Evolutionary conservation across 2,888 invertebrate genomes (phyloP), one percentile per base, ranked within the genome.

Genomic region (Drosophila setosimentum): DNA sequence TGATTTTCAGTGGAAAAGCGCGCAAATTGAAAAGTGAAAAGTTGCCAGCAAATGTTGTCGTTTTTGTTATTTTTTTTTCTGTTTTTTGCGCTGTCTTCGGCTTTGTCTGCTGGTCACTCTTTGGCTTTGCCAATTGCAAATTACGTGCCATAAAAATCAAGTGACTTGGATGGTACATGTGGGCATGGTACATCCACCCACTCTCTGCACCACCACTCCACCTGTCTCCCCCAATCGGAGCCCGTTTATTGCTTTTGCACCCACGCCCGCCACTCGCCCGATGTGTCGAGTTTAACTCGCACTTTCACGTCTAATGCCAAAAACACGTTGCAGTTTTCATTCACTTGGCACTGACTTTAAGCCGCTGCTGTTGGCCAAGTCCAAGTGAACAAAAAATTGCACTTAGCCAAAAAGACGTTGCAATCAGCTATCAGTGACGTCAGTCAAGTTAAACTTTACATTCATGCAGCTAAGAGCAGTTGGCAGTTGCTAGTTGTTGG

Each of bases 1-100:
- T 6, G 16, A 10, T 53, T n/a, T 54, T 30, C 50, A 60, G 7
- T 72, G 78, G 89, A 90, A 86, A 86, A 90, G 45, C 45, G 88
- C 70, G 79, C 82, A 89, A 89, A 90, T 89, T 92, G 91, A 91
- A 91, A 91, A 91, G 92, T 92, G 92, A 92, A 91, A 91, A 91
- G 92, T 83, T 91, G 79, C 73, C 78, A 76, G 81, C 73, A 83
- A 81, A 82, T 68, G 67, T 66, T 60, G 75, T 61, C 59, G 61
- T 21, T 59, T 53, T 68, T 50, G 16, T 27, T 1, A 33, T 29
- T n/a, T 32, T 13, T 32, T 33, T 21, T 49, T 54, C 7, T 0
- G 29, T 72, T 48, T 53, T 33, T 33, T 33, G 18, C 4, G 40
- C n/a, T 11, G 32, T 37, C 50, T 62, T 69, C 37, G 63, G 24